Percentiles rank a stretch among this genome's conserved stretches.
Conservation (phyloP, 2,888 invertebrate genomes). For the Papilio demoleus region DNA sequence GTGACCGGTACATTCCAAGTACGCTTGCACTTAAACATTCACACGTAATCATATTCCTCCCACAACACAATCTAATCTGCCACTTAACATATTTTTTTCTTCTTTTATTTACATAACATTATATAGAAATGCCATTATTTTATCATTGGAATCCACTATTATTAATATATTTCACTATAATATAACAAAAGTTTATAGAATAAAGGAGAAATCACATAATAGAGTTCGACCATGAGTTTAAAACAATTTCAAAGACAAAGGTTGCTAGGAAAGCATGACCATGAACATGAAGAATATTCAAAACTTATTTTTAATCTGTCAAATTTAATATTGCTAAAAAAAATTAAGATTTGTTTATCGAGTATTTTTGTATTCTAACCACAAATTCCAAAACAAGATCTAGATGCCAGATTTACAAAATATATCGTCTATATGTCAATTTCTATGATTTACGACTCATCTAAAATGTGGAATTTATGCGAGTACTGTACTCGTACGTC, state of each 20-base stretch:
- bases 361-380: too few relatives aligned
- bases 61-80: slow-evolving; percentile 35
- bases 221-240: slow-evolving; percentile 4
- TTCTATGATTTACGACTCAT: too few relatives aligned
- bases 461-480: too few relatives aligned
- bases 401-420: too few relatives aligned
- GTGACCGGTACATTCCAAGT: slow-evolving; percentile 20
- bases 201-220: background rate
- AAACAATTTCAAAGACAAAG: background rate
- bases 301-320: too few relatives aligned
- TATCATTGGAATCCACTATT: slow-evolving; percentile 13
- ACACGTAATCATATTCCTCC: slow-evolving; percentile 20
- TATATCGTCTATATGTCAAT: too few relatives aligned
- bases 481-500: too few relatives aligned
- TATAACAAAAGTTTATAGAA: slow-evolving; percentile 2
- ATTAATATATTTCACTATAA: background rate
- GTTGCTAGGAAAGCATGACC: background rate
- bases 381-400: too few relatives aligned
- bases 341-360: too few relatives aligned
- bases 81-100: slow-evolving; percentile 18
- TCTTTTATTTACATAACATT: slow-evolving; percentile 14
- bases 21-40: slow-evolving; percentile 30
- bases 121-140: background rate
- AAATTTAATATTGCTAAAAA: too few relatives aligned
- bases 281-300: background rate